A percentile compares a stretch with the other conserved stretches of the same genome.
Conservation (phyloP, 2,888 invertebrate genomes). For the Chromoteleia sp. region DNA sequence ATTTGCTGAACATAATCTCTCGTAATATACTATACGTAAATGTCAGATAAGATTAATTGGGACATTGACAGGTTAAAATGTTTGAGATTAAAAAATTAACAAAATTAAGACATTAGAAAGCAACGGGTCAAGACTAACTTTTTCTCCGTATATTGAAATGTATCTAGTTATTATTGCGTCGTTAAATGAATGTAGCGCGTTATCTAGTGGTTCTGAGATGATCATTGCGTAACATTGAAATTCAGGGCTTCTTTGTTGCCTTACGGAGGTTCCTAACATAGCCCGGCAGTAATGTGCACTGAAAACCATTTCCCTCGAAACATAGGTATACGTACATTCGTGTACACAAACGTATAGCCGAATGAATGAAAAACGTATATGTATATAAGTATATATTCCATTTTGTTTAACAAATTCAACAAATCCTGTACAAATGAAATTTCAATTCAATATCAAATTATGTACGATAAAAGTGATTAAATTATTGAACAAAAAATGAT, state of each 20-base stretch:
- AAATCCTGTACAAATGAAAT: slow-evolving; percentile 52
- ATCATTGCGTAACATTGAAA: slow-evolving; percentile 62
- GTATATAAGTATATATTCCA: slow-evolving; percentile 43
- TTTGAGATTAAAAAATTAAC: slow-evolving; percentile 7
- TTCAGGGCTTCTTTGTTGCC: slow-evolving; percentile 78
- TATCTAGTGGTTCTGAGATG: slow-evolving; percentile 32
- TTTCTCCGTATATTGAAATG: slow-evolving; percentile 51
- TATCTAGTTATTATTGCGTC: slow-evolving; percentile 41
- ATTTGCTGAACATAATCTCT: slow-evolving; percentile 37
- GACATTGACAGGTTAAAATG: slow-evolving; percentile 10
- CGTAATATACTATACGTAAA: slow-evolving; percentile 22
- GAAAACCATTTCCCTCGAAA: slow-evolving; percentile 33
- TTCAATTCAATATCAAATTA: slow-evolving; percentile 39
- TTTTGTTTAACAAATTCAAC: slow-evolving; percentile 30
- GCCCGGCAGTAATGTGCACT: slow-evolving; percentile 64
- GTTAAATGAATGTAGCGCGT: slow-evolving; percentile 43
- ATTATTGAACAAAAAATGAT: slow-evolving; percentile 24
- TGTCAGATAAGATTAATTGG: slow-evolving; percentile 45
- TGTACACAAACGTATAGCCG: slow-evolving; percentile 34
- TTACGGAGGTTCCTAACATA: slow-evolving; percentile 79
- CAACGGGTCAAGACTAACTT: slow-evolving; percentile 30
- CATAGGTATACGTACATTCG: slow-evolving; percentile 15
- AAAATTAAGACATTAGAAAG: slow-evolving; percentile 20
- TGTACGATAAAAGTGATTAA: slow-evolving; percentile 41
- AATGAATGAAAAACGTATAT: slow-evolving; percentile 45